A percentile compares a stretch with the other conserved stretches of the same genome.
Evolutionary conservation across 1,140 invertebrate genomes (phyloP).

Genomic region (Polypedilum pembai): DNA sequence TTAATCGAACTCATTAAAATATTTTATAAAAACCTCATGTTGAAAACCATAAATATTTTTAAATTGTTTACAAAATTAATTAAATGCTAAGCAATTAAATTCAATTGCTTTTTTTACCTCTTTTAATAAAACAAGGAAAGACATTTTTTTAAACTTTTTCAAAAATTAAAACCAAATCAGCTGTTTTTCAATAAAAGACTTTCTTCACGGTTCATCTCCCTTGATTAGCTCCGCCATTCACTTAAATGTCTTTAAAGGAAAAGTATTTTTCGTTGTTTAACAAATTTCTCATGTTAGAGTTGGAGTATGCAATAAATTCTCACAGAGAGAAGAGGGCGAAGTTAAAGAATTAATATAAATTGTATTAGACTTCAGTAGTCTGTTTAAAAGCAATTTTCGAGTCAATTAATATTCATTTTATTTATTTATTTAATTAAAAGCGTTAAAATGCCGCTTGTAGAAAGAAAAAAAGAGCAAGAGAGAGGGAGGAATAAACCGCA

Average conservation of each 20-base stretch:
- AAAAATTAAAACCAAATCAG: too few species aligned
- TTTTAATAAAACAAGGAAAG: too few species aligned
- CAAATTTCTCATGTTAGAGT: too few species aligned
- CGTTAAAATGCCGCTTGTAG: not conserved
- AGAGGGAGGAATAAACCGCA: constrained; percentile 1
- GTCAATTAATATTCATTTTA: constrained; percentile 28
- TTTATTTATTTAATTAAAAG: constrained; percentile 21
- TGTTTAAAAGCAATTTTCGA: constrained; percentile 17
- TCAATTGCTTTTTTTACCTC: too few species aligned
- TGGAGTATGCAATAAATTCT: too few species aligned
- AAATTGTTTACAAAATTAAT: not conserved
- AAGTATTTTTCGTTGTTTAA: too few species aligned
- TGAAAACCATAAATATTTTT: not conserved
- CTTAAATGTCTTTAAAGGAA: too few species aligned
- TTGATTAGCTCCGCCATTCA: too few species aligned
- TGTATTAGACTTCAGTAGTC: not conserved
- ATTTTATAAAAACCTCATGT: not conserved
- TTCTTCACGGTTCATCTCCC: too few species aligned
- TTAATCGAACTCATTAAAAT: constrained; percentile 7
- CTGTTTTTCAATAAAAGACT: too few species aligned
- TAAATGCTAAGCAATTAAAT: constrained; percentile 1
- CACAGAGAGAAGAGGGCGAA: too few species aligned
- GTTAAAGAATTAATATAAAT: constrained; percentile 7
- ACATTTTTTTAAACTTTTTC: too few species aligned
- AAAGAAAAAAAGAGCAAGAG: not conserved